phyloP scores from a whole-genome alignment of 2,888 invertebrate genomes.

The Acleris holmiana region DNA sequence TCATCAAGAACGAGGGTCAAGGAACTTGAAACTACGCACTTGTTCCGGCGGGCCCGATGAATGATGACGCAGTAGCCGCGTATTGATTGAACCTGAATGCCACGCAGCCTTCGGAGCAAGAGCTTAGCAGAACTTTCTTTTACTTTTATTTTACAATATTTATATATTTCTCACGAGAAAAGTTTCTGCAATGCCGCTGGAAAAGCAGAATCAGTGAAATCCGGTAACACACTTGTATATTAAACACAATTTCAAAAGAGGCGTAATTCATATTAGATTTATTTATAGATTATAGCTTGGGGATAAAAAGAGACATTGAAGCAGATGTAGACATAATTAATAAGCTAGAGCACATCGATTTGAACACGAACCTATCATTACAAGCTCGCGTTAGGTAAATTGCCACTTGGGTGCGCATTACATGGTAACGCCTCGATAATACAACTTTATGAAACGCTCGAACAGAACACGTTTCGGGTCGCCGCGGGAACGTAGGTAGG shows the following conservation, averaged over 20 bases:
- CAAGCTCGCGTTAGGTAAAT: conserved; percentile 47
- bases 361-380: conserved; percentile 18
- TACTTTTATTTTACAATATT: neutral
- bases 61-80: conserved; percentile 63
- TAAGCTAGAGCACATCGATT: conserved; percentile 41
- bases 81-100: conserved; percentile 59
- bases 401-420: conserved; percentile 51
- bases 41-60: conserved; percentile 43
- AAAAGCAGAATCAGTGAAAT: too few species aligned
- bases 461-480: conserved; percentile 42
- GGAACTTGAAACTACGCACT: conserved; percentile 64
- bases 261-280: too few species aligned
- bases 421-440: conserved; percentile 57
- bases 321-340: conserved; percentile 22
- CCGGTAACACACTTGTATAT: too few species aligned
- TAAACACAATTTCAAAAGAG: too few species aligned
- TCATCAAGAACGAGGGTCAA: conserved; percentile 51
- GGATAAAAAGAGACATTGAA: neutral
- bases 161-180: too few species aligned
- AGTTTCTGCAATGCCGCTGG: too few species aligned
- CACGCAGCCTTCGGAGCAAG: conserved; percentile 29
- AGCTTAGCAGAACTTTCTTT: neutral
- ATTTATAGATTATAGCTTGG: neutral
- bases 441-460: conserved; percentile 53
- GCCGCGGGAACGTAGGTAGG: conserved; percentile 36